These are phyloP conservation scores for Staurois parvus DNA, from an alignment of 2,797 vertebrate species.

Conservation along the genomic window DNA sequence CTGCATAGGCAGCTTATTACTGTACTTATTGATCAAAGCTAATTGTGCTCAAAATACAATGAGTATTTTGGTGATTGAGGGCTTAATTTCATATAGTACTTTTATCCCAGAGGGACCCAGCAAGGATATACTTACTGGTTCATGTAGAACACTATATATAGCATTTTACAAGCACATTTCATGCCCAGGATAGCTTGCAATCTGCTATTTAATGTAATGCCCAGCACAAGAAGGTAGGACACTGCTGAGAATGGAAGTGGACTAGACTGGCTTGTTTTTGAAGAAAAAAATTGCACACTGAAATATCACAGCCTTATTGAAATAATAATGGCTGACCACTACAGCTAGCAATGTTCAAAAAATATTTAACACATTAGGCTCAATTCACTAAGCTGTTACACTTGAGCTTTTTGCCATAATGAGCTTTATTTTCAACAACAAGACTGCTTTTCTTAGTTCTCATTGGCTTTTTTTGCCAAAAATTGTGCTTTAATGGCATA, in stretches of 20 bases:
- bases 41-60: conserved; percentile 46
- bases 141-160: conserved; percentile 20
- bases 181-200: background rate
- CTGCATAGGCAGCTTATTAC: conserved; percentile 36
- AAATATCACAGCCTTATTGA: background rate
- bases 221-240: background rate
- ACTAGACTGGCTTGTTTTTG: background rate
- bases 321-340: background rate
- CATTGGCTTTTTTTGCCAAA: too few relatives aligned
- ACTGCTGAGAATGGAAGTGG: conserved; percentile 16
- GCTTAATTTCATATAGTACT: conserved; percentile 45
- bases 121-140: conserved; percentile 33
- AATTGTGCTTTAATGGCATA: too few relatives aligned
- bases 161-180: conserved; percentile 20
- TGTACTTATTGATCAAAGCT: conserved; percentile 53
- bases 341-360: background rate
- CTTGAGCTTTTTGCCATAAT: background rate
- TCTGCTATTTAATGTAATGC: conserved; percentile 2
- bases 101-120: conserved; percentile 31
- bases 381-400: background rate
- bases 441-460: too few relatives aligned
- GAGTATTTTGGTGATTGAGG: conserved; percentile 48
- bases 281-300: background rate
- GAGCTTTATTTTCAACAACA: too few relatives aligned
- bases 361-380: background rate